phyloP scores from a whole-genome alignment of 2,888 invertebrate species.

The Atherix ibis region DNA sequence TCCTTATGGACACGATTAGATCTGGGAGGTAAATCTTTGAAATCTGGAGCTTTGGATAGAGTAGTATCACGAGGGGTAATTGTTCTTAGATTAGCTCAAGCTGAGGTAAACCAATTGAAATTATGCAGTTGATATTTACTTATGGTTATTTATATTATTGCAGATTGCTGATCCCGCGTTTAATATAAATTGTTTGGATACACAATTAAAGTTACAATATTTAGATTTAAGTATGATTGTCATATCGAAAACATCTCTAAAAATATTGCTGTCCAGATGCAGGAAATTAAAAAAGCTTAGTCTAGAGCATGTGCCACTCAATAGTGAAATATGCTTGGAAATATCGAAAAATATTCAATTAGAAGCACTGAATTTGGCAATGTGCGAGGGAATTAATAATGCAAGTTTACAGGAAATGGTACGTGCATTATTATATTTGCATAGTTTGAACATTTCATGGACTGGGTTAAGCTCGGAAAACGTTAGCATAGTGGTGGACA shows the following conservation, averaged over 20 bases:
- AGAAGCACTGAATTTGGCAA: slow-evolving; percentile 69
- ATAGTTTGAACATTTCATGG: slow-evolving; percentile 70
- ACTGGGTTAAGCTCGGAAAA: slow-evolving; percentile 46
- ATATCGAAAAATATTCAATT: slow-evolving; percentile 51
- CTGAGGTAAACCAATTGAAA: slow-evolving; percentile 44
- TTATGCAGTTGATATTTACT: neutral
- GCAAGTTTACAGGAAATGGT: slow-evolving; percentile 47
- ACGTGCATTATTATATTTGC: slow-evolving; percentile 30
- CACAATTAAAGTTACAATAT: slow-evolving; percentile 51
- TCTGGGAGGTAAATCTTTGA: slow-evolving; percentile 51
- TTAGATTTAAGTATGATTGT: slow-evolving; percentile 73
- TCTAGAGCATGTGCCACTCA: slow-evolving; percentile 58
- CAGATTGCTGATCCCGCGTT: slow-evolving; percentile 39
- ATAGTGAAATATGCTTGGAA: slow-evolving; percentile 45
- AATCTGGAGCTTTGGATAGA: slow-evolving; percentile 51
- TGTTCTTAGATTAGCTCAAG: slow-evolving; percentile 60
- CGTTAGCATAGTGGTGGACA: slow-evolving; percentile 42
- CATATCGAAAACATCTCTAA: slow-evolving; percentile 42
- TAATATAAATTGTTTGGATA: slow-evolving; percentile 28
- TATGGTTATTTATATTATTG: neutral
- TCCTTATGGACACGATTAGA: slow-evolving; percentile 76
- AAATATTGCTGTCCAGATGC: slow-evolving; percentile 46
- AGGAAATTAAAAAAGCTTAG: slow-evolving; percentile 63
- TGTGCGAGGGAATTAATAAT: slow-evolving; percentile 56
- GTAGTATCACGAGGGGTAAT: slow-evolving; percentile 63